These are phyloP conservation scores for Catamblyrhynchus diadema DNA, from an alignment of 2,797 vertebrate genomes.

Conservation along the genomic window DNA sequence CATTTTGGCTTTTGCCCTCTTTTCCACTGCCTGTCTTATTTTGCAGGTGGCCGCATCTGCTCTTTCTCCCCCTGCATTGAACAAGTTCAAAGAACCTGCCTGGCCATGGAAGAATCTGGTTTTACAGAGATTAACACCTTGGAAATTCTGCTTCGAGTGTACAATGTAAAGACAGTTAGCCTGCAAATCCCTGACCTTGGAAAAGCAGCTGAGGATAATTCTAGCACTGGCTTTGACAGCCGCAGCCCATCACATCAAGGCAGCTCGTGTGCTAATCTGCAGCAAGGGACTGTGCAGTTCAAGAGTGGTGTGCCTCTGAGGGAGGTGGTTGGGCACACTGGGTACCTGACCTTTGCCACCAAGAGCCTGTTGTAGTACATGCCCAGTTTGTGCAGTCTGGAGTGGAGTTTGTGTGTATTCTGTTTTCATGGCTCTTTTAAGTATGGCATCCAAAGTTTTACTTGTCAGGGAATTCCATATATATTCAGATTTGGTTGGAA, in stretches of 20 bases:
- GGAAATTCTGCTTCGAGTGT: conserved; percentile 89
- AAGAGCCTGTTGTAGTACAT: conserved; percentile 82
- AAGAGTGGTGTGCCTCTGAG: conserved; percentile 85
- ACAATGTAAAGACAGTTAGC: conserved; percentile 85
- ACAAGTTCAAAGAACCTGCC: conserved; percentile 93
- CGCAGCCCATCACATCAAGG: conserved; percentile 34
- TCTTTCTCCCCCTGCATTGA: conserved; percentile 98
- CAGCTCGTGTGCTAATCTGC: background rate
- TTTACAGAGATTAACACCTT: conserved; percentile 90
- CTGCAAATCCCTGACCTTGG: conserved; percentile 90
- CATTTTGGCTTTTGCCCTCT: background rate
- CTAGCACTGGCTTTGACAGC: background rate
- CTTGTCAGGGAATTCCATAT: conserved; percentile 68
- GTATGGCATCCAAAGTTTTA: conserved; percentile 40
- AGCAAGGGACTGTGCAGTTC: conserved; percentile 71
- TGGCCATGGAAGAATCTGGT: conserved; percentile 78
- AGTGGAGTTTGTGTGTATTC: background rate
- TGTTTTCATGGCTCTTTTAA: conserved; percentile 29
- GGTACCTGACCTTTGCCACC: conserved; percentile 96
- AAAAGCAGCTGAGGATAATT: conserved; percentile 57
- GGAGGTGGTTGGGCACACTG: conserved; percentile 92
- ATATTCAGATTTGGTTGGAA: conserved; percentile 68
- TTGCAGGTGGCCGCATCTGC: conserved; percentile 89
- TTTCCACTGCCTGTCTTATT: background rate
- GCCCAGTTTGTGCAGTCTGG: background rate